Conservation (phyloP, 2,888 invertebrate genomes). For the Nomada flava region DNA sequence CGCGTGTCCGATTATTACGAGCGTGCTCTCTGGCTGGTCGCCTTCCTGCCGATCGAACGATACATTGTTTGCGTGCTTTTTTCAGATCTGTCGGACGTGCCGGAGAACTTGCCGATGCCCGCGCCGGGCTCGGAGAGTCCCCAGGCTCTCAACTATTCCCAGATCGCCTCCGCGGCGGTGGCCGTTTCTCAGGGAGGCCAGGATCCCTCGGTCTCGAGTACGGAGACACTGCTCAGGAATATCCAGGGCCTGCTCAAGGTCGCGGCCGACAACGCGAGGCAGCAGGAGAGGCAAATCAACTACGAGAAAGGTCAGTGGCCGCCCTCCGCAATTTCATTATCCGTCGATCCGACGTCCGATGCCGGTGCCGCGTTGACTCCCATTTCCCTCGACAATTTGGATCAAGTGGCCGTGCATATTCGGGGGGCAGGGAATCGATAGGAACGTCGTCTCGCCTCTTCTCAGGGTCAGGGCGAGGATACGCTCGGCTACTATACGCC, state of each 20-base stretch:
- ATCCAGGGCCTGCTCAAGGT: slow-evolving; percentile 98
- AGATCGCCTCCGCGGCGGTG: slow-evolving; percentile 88
- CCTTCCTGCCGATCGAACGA: background rate
- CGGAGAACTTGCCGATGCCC: slow-evolving; percentile 88
- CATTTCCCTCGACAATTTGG: no score
- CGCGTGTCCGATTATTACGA: slow-evolving; percentile 10
- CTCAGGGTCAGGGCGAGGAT: slow-evolving; percentile 29
- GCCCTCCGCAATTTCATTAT: slow-evolving; percentile 84
- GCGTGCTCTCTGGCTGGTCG: background rate
- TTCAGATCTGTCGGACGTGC: slow-evolving; percentile 91
- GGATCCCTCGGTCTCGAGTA: slow-evolving; percentile 90
- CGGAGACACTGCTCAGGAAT: slow-evolving; percentile 96
- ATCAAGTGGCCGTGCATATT: no score
- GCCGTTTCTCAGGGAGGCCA: slow-evolving; percentile 86
- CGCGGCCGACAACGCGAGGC: slow-evolving; percentile 98
- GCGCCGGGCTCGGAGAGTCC: slow-evolving; percentile 85
- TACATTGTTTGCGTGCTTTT: background rate
- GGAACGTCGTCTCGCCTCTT: background rate
- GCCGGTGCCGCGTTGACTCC: background rate
- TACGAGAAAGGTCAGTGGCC: slow-evolving; percentile 95
- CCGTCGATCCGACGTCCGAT: slow-evolving; percentile 76
- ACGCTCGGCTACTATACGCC: slow-evolving; percentile 74
- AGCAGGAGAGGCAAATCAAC: slow-evolving; percentile 97
- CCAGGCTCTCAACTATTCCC: slow-evolving; percentile 93
- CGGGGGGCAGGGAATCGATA: slow-evolving; percentile 9